Percentiles rank a stretch among this genome's conserved stretches.
Conservation (phyloP, 2,888 invertebrate genomes). For the Trichopoda pennipes region DNA sequence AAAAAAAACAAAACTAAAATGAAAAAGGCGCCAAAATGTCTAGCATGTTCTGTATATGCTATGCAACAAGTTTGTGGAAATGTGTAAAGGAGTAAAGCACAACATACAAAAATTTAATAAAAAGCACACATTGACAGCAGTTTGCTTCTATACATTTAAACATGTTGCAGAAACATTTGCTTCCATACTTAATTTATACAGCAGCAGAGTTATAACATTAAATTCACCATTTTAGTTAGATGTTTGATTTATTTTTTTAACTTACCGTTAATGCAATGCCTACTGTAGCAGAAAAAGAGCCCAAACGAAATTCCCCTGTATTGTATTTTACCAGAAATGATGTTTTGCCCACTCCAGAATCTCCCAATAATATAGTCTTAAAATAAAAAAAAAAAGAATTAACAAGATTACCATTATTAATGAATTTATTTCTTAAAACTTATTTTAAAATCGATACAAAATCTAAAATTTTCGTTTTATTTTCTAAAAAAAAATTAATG, state of each 20-base stretch:
- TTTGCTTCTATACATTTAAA: background rate
- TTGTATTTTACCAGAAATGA: conserved; percentile 96
- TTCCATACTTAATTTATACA: conserved; percentile 10
- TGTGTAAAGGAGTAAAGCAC: background rate
- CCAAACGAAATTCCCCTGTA: conserved; percentile 93
- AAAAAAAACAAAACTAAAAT: too few species aligned
- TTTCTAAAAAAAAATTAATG: too few species aligned
- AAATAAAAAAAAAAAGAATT: conserved; percentile 72
- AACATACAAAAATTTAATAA: background rate
- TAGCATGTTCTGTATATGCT: conserved; percentile 44
- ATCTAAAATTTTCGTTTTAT: too few species aligned
- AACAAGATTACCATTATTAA: too few species aligned
- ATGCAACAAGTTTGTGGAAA: conserved; percentile 61
- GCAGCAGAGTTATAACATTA: conserved; percentile 44
- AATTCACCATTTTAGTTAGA: background rate
- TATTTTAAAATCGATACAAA: too few species aligned
- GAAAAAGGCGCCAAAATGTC: conserved; percentile 66
- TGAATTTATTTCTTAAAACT: too few species aligned
- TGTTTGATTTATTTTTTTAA: conserved; percentile 70
- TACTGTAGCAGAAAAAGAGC: conserved; percentile 96
- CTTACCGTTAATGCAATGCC: conserved; percentile 97
- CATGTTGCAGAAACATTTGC: conserved; percentile 28
- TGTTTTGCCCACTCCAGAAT: conserved; percentile 96
- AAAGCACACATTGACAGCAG: too few species aligned
- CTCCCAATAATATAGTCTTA: conserved; percentile 95